Base-by-base conservation (phyloP, 2,113 vertebrate genomes). In the Genyomyrus donnyi region DNA sequence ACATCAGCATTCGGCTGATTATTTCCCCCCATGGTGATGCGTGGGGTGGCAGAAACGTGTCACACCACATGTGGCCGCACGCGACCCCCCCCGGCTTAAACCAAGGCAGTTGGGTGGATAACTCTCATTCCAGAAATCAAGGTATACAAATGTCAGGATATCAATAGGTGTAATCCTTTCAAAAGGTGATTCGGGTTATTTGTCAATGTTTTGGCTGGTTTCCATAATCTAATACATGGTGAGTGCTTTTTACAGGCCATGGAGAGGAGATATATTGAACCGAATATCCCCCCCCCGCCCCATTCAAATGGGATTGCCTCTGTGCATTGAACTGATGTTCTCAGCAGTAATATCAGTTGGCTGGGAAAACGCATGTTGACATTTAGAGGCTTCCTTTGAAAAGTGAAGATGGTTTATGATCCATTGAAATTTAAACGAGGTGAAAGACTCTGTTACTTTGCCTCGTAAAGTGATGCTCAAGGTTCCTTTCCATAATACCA, bases 141-240 rank as follows among this genome's bases (percentile, higher is more conserved):
- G 88, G 92, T 93, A 94, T 96, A 95, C 95, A 95, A 94, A 93
- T 94, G 95, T 95, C 94, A 94, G 91, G 94, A 95, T 95, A 96
- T 96, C 96, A 96, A 96, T 96, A 95, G 94, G 94, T 96, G 92
- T 94, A 94, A 94, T 95, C 95, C 94, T 88, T 94, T 96, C 93
- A 95, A 93, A 94, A 93, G 94, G 95, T 96, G 95, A 92, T 93
- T 93, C 94, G 94, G 95, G 95, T 94, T 94, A 92, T 94, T 92
- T 92, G 93, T 94, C 94, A 70, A 92, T 90, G 91, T 93, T 91
- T 94, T 94, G 94, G 92, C 96, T 53, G 88, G 88, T 91, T 93
- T 93, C 96, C 96, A 96, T 93, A 93, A 94, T 94, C 92, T 89
- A 92, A 0, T 93, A 93, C 92, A 91, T 91, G 92, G 91, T 94